These are phyloP conservation scores for Lobophora halterata DNA, from an alignment of 2,888 invertebrate genomes.

Conservation along the genomic window DNA sequence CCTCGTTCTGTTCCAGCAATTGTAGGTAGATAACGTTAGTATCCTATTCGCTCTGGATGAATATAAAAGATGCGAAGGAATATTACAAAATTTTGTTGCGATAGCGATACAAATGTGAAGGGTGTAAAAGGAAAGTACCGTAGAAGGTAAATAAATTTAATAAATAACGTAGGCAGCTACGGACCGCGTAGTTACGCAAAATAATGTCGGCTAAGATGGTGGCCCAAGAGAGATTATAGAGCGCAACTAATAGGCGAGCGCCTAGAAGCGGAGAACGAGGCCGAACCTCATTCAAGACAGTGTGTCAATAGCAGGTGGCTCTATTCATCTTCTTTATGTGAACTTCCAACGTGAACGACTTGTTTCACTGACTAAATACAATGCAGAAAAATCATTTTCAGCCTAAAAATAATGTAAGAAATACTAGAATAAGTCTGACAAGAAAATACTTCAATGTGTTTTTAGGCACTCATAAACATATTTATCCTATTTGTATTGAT, in stretches of 20 bases:
- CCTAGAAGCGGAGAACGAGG: conserved; percentile 65
- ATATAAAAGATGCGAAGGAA: conserved; percentile 46
- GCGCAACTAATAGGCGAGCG: conserved; percentile 48
- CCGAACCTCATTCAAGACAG: conserved; percentile 63
- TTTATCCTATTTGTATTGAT: no score
- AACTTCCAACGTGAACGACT: conserved; percentile 47
- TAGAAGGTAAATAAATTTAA: not conserved
- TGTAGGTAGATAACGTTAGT: conserved; percentile 44
- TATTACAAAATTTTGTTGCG: conserved; percentile 43
- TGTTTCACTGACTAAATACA: no score
- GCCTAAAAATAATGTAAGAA: no score
- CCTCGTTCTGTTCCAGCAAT: conserved; percentile 48
- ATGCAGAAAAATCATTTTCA: no score
- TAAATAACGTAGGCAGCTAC: conserved; percentile 20
- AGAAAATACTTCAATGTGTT: no score
- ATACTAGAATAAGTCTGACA: no score
- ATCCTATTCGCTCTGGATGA: conserved; percentile 35
- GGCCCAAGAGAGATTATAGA: conserved; percentile 41
- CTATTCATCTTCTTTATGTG: conserved; percentile 62
- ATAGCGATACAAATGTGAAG: conserved; percentile 23
- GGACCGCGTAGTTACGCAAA: conserved; percentile 29
- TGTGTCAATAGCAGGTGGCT: conserved; percentile 61
- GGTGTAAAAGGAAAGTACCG: no score
- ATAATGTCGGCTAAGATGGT: conserved; percentile 36
- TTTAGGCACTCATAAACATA: no score